Evolutionary conservation across 2,888 invertebrate species (phyloP), one percentile per base, ranked within the genome.

Genomic region (Diarsia brunnea): DNA sequence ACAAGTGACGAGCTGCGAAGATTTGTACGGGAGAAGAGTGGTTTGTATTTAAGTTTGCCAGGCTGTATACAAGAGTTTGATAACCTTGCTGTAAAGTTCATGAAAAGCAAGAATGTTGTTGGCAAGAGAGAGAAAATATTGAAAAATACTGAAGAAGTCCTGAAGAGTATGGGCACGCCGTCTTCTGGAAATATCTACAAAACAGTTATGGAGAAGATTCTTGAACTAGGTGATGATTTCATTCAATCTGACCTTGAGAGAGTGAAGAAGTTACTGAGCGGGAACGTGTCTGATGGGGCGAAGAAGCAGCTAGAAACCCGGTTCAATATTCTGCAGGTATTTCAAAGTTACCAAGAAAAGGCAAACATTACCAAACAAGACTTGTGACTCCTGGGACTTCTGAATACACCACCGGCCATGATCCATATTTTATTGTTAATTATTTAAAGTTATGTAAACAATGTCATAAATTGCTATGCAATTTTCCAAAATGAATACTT

Each of bases 51-150:
- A 31, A 98, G 98, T 72, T 95, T 99, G 53, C 98, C 99, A 2
- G 99, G 99, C 0, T 99, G 99, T 90, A 94, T 99, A 1, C 98
- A 98, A 91, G 96, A 97, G 47, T 98, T 98, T 84, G 99, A 99
- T 92, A 97, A 97, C 77, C 94, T 99, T 21, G 98, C 98, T 0
- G 95, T 96, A 55, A 97, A 98, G 87, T 99, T 99, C 91, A 97
- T 97, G 87, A 96, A 97, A 80, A 92, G 96, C 5, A 92, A 95
- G n/a, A 94, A 94, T 51, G 95, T 95, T 21, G 95, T 38, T 38
- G 38, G 38, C 0, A 38, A 94, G 0, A 96, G 97, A 79, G 97
- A 97, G 87, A 90, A 95, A 72, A 82, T 96, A 86, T 66, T 96
- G 5, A 94, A 96, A 82, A 94, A 96, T 73, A 90, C 94, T 65